Percentiles rank a stretch among this genome's conserved stretches.
phyloP scores from a whole-genome alignment of 2,113 vertebrate genomes.

The Phainopepla nitens region DNA sequence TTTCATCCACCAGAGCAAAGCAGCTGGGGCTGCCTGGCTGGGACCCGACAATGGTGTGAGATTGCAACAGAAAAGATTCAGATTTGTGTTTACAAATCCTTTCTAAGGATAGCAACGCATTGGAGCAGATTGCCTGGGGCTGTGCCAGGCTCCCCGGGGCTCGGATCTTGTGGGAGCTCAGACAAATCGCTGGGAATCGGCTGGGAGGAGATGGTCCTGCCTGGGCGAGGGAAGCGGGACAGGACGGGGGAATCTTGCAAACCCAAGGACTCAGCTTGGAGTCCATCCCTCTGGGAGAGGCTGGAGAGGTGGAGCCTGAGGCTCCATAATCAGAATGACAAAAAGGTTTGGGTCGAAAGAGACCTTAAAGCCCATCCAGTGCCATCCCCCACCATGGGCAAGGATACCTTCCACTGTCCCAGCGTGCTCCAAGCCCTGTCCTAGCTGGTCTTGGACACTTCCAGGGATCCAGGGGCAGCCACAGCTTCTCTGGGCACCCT shows the following conservation, averaged over 20 bases:
- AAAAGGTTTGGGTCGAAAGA: not conserved
- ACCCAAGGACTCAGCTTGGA: not conserved
- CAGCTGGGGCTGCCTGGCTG: not conserved
- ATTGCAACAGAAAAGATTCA: constrained; percentile 44
- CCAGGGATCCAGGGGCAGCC: not conserved
- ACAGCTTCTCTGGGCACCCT: not conserved
- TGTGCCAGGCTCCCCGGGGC: constrained; percentile 21
- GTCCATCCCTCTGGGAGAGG: fast-evolving
- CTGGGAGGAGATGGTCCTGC: not conserved
- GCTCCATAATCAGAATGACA: not conserved
- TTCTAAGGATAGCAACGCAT: constrained; percentile 10
- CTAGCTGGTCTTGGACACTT: fast-evolving
- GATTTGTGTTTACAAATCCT: constrained; percentile 56
- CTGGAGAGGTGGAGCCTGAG: not conserved
- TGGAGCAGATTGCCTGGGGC: constrained; percentile 52
- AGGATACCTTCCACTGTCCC: fast-evolving
- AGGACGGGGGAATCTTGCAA: fast-evolving
- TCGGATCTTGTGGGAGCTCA: not conserved
- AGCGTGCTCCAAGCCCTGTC: fast-evolving
- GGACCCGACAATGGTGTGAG: constrained; percentile 21
- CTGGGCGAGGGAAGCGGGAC: not conserved
- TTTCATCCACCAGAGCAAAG: not conserved
- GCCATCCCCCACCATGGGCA: not conserved
- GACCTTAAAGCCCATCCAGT: not conserved
- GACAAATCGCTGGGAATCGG: not conserved